Evolutionary conservation across 2,888 invertebrate species (phyloP), one percentile per base, ranked within the genome.

Genomic region (Melinaea menophilus): DNA sequence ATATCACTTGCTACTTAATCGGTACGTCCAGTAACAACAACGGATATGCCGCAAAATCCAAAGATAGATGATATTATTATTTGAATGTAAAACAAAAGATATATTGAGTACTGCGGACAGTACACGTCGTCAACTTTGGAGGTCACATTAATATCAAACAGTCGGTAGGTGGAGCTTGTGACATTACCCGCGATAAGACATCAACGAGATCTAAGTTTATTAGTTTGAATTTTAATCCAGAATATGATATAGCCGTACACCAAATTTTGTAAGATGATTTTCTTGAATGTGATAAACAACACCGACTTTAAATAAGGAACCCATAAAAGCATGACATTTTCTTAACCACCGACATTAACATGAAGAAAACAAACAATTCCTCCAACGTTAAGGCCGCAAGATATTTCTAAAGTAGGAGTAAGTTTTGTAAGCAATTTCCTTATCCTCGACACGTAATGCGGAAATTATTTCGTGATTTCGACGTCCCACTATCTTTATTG

Each of bases 401-500:
- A 61, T 63, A 65, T 65, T 64, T 63, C 69, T 67, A 58, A 61
- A 67, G 65, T 60, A 64, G 69, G 62, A 69, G 69, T 63, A 59
- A 69, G 62, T 67, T 69, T 69, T 66, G 65, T 67, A 64, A 65
- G 69, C 66, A 64, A 69, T 69, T 69, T 69, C 69, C 69, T 68
- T 63, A 66, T 66, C 61, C 63, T 64, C 61, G 62, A 67, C 65
- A 73, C 73, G 72, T 72, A 68, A 68, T 67, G 68, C 71, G 75
- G 71, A 73, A 73, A 75, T 72, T 69, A 73, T 70, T 72, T 68
- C 66, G 66, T 69, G 71, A 70, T 70, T 71, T 71, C 68, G 63
- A 67, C 67, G 69, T 66, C 66, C 59, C 63, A 68, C 69, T 71
- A 74, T 73, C 72, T 72, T 73, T 73, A 72, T 74, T 73, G 72